phyloP scores from a whole-genome alignment of 2,888 invertebrate genomes.

The Andrena bicolor region DNA sequence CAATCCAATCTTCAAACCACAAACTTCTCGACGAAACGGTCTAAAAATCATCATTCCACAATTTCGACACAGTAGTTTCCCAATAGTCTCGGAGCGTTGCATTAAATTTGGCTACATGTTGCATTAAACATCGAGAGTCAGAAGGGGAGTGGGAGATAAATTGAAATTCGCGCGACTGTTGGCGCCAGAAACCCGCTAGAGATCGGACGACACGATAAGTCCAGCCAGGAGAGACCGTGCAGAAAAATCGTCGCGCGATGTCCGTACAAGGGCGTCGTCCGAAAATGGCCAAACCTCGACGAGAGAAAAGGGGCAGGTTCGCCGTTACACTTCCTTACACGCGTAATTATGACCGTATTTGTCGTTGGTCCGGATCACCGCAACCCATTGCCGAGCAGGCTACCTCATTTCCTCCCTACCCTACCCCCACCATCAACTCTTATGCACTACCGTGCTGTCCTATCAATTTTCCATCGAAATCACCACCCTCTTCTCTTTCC shows the following conservation, averaged over 20 bases:
- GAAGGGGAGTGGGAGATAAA: neutral
- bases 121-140: slow-evolving; percentile 7
- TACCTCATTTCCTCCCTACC: neutral
- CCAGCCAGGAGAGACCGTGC: slow-evolving; percentile 23
- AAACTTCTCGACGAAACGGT: no score
- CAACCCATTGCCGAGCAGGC: slow-evolving; percentile 26
- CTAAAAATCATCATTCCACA: no score
- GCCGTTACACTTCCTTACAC: slow-evolving; percentile 69
- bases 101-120: slow-evolving; percentile 27
- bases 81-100: neutral
- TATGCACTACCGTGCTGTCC: slow-evolving; percentile 7
- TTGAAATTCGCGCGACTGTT: slow-evolving; percentile 38
- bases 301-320: slow-evolving; percentile 55
- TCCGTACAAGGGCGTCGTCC: slow-evolving; percentile 31
- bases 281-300: slow-evolving; percentile 57
- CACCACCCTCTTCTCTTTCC: neutral
- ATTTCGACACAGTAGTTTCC: slow-evolving; percentile 3
- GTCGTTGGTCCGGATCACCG: slow-evolving; percentile 55
- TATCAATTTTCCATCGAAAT: slow-evolving; percentile 23
- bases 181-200: slow-evolving; percentile 53
- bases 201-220: slow-evolving; percentile 46
- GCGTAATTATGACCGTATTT: slow-evolving; percentile 73
- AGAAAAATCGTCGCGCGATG: slow-evolving; percentile 28
- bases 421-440: neutral
- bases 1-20: no score